These are phyloP conservation scores for Drosophila pachea DNA, from an alignment of 1,140 invertebrate genomes.

Conservation along the genomic window DNA sequence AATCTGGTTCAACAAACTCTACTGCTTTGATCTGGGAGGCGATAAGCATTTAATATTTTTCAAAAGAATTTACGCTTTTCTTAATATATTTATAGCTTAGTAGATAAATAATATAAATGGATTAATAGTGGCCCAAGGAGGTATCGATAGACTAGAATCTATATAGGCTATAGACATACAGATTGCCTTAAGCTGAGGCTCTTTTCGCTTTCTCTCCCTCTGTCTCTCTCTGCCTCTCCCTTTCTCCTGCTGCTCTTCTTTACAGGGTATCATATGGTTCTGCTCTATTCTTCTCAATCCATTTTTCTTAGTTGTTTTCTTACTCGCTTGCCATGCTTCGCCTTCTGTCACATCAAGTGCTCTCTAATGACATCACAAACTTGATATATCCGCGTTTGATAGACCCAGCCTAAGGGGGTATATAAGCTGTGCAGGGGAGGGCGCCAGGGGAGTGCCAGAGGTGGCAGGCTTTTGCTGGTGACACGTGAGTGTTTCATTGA, in stretches of 20 bases:
- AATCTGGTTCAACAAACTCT: neutral
- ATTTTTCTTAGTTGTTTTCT: neutral
- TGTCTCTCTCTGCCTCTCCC: neutral
- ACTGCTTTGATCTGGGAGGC: slow-evolving; percentile 3
- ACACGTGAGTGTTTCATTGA: slow-evolving; percentile 49
- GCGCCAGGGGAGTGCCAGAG: slow-evolving; percentile 5
- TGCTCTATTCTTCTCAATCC: neutral
- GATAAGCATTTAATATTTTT: too few species aligned
- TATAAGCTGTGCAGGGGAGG: neutral
- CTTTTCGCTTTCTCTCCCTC: neutral
- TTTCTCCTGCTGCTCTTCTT: neutral
- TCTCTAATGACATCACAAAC: slow-evolving; percentile 43
- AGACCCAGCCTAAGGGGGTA: slow-evolving; percentile 23
- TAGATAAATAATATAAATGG: too few species aligned
- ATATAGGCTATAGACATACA: too few species aligned
- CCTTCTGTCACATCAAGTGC: slow-evolving; percentile 9
- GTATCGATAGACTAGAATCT: too few species aligned
- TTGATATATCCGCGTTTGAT: slow-evolving; percentile 39
- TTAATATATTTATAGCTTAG: too few species aligned
- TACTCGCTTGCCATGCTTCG: neutral
- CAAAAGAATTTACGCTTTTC: too few species aligned
- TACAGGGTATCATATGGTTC: slow-evolving; percentile 3
- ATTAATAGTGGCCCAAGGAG: too few species aligned
- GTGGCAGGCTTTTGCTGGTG: slow-evolving; percentile 17
- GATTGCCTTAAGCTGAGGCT: too few species aligned